phyloP scores from a whole-genome alignment of 2,797 vertebrate genomes.

The Mionectes olivaceus region DNA sequence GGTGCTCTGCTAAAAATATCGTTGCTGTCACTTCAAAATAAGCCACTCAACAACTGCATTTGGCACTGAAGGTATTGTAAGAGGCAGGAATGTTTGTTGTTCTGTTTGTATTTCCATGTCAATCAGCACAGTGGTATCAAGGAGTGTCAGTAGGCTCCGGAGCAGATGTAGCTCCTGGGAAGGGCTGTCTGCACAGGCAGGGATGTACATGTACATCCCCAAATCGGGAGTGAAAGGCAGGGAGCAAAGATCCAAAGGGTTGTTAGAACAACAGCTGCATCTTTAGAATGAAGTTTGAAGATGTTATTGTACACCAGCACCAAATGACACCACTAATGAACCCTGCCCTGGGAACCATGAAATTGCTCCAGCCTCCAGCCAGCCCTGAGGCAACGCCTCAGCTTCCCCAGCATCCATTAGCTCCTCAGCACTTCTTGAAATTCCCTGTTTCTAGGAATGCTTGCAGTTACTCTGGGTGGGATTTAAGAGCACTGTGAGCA shows the following conservation, averaged over 20 bases:
- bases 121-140: neutral
- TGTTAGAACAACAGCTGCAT: neutral
- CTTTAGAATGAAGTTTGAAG: neutral
- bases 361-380: neutral
- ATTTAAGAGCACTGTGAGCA: neutral
- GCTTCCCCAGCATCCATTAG: neutral
- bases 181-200: neutral
- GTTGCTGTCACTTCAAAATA: neutral
- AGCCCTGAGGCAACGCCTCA: rapidly evolving
- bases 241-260: neutral
- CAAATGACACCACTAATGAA: neutral
- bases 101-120: neutral
- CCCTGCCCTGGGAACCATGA: neutral
- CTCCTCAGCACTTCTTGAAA: neutral
- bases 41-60: neutral
- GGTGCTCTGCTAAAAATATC: neutral
- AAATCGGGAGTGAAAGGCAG: neutral
- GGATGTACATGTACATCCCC: neutral
- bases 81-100: neutral
- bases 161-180: neutral
- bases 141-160: neutral
- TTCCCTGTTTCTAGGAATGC: neutral
- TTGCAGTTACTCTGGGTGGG: neutral
- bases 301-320: rapidly evolving
- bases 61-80: neutral